phyloP scores from a whole-genome alignment of 2,888 invertebrate species.

The Lasius platythorax region DNA sequence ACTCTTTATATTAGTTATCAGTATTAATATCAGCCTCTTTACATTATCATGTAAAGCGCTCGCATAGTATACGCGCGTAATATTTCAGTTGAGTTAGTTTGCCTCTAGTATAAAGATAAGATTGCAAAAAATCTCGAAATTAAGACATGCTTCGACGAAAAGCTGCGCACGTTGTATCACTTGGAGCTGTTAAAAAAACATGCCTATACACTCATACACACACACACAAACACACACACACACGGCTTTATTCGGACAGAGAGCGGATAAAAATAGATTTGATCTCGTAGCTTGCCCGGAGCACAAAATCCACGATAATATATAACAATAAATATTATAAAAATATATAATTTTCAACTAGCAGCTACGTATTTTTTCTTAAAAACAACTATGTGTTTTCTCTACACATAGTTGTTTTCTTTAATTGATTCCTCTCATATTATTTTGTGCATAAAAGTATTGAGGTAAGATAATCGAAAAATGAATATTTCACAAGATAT shows the following conservation, averaged over 20 bases:
- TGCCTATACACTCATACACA: not conserved
- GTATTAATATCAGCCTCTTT: not conserved
- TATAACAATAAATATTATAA: too few relatives aligned
- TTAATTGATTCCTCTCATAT: too few relatives aligned
- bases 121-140: not conserved
- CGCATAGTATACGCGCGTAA: constrained; percentile 18
- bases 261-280: not conserved
- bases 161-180: constrained; percentile 1
- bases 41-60: constrained; percentile 2
- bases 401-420: too few relatives aligned
- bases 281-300: not conserved
- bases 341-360: too few relatives aligned
- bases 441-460: too few relatives aligned
- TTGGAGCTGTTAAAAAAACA: not conserved
- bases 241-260: not conserved
- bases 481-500: too few relatives aligned
- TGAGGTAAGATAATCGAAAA: too few relatives aligned
- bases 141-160: constrained; percentile 19
- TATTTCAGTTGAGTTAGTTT: not conserved
- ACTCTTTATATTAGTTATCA: constrained; percentile 22
- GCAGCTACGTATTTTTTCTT: too few relatives aligned
- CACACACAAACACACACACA: not conserved
- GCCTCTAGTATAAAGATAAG: not conserved
- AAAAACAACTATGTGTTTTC: too few relatives aligned
- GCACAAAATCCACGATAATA: not conserved